Evolutionary conservation across 2,888 invertebrate genomes (phyloP).

Genomic region (Teleogryllus oceanicus): DNA sequence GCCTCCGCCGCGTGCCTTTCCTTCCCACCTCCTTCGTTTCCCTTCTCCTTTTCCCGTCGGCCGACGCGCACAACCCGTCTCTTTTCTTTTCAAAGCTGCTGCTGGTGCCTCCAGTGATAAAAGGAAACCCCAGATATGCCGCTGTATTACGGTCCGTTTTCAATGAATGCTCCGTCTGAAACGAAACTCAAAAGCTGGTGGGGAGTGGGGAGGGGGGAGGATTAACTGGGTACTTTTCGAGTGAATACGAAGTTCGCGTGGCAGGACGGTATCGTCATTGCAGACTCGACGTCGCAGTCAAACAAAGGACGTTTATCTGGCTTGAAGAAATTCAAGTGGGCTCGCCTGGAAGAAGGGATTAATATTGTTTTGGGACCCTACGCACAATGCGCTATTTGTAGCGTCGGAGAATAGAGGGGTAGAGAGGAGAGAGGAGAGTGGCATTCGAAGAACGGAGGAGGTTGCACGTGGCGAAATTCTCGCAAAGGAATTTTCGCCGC

Average conservation of each 20-base stretch:
- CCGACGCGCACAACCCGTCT: background rate
- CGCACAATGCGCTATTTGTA: too few relatives aligned
- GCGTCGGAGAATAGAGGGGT: too few relatives aligned
- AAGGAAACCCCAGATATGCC: slow-evolving; percentile 7
- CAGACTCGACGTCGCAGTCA: background rate
- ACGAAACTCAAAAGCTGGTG: background rate
- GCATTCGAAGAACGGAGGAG: too few relatives aligned
- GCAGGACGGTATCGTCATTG: background rate
- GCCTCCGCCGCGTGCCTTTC: background rate
- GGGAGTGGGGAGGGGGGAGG: background rate
- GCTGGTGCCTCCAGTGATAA: background rate
- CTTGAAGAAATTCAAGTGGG: slow-evolving; percentile 3
- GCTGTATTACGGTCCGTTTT: background rate
- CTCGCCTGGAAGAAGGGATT: slow-evolving; percentile 6
- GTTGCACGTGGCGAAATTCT: too few relatives aligned
- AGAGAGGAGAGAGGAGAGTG: too few relatives aligned
- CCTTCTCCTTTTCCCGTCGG: background rate
- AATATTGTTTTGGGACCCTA: background rate
- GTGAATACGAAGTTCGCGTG: background rate
- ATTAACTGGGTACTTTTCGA: slow-evolving; percentile 18
- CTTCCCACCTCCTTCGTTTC: background rate
- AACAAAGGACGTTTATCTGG: slow-evolving; percentile 18
- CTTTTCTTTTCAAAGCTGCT: background rate
- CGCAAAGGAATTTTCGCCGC: too few relatives aligned
- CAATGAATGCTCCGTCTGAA: slow-evolving; percentile 6